Percentiles rank a stretch among this genome's conserved stretches.
Evolutionary conservation across 2,888 invertebrate genomes (phyloP).

Genomic region (Drosophila peninsularis): DNA sequence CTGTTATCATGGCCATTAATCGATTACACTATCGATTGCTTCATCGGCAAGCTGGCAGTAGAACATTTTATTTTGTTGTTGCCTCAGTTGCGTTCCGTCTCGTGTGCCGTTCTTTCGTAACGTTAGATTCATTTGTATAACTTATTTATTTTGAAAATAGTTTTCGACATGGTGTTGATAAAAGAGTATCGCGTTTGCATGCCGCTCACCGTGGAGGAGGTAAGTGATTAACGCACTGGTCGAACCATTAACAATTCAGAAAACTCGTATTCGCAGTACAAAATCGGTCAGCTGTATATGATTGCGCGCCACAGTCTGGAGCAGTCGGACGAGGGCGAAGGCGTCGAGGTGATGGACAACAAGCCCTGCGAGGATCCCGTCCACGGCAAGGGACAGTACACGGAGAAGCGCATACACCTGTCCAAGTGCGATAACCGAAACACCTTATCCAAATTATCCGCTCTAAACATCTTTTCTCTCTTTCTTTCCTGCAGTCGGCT

Average conservation of each 20-base stretch:
- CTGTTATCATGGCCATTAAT: neutral
- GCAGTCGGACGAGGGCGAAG: conserved; percentile 95
- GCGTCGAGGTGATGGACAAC: conserved; percentile 95
- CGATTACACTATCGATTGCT: conserved; percentile 39
- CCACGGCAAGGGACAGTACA: conserved; percentile 94
- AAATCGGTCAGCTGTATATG: conserved; percentile 96
- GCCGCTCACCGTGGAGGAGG: conserved; percentile 96
- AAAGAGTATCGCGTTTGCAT: conserved; percentile 96
- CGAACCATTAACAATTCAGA: conserved; percentile 8
- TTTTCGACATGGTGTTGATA: conserved; percentile 89
- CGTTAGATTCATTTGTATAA: conserved; percentile 44
- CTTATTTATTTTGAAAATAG: neutral
- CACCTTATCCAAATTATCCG: neutral
- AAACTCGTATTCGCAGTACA: conserved; percentile 87
- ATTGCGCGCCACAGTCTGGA: conserved; percentile 96
- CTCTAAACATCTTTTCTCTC: neutral
- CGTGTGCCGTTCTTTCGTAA: conserved; percentile 61
- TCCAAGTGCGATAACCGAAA: conserved; percentile 87
- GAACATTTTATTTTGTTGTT: conserved; percentile 41
- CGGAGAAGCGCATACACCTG: conserved; percentile 95
- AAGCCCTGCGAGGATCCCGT: conserved; percentile 90
- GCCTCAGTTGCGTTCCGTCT: conserved; percentile 37
- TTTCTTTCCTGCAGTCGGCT: conserved; percentile 87
- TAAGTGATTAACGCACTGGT: conserved; percentile 82
- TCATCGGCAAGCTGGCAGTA: conserved; percentile 18